phyloP scores from a whole-genome alignment of 2,888 invertebrate species.

The Cosmia pyralina region DNA sequence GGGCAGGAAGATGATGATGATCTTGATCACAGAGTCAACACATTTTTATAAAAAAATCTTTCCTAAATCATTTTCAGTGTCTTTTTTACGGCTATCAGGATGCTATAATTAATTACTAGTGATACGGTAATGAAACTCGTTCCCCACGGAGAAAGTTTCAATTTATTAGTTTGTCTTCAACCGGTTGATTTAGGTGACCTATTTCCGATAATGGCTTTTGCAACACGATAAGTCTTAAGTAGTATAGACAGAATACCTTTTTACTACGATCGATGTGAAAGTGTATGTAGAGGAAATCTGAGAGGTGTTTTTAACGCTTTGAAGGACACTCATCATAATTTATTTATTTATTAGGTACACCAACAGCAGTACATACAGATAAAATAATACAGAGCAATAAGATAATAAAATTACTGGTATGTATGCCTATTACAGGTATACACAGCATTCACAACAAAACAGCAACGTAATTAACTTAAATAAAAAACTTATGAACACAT shows the following conservation, averaged over 20 bases:
- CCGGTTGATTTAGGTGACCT: slow-evolving; percentile 57
- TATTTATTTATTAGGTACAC: too few species aligned
- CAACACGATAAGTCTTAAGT: slow-evolving; percentile 60
- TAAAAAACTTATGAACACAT: too few species aligned
- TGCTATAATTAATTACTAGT: slow-evolving; percentile 51
- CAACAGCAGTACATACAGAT: too few species aligned
- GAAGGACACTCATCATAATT: not conserved
- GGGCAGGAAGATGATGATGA: too few species aligned
- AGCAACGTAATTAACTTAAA: too few species aligned
- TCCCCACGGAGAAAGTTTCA: slow-evolving; percentile 49
- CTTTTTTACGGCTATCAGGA: slow-evolving; percentile 20
- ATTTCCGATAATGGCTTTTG: slow-evolving; percentile 58
- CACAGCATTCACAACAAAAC: too few species aligned
- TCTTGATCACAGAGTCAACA: too few species aligned
- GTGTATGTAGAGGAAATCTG: slow-evolving; percentile 19
- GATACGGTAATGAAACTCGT: slow-evolving; percentile 58
- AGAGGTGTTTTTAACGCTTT: slow-evolving; percentile 6
- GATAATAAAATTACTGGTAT: too few species aligned
- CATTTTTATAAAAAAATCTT: too few species aligned
- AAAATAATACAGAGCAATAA: too few species aligned
- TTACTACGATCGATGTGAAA: slow-evolving; percentile 34
- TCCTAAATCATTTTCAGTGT: not conserved
- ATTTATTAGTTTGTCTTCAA: slow-evolving; percentile 59
- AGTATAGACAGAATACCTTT: slow-evolving; percentile 41
- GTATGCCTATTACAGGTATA: too few species aligned